phyloP scores from a whole-genome alignment of 2,888 invertebrate species.

The Lasius platythorax region DNA sequence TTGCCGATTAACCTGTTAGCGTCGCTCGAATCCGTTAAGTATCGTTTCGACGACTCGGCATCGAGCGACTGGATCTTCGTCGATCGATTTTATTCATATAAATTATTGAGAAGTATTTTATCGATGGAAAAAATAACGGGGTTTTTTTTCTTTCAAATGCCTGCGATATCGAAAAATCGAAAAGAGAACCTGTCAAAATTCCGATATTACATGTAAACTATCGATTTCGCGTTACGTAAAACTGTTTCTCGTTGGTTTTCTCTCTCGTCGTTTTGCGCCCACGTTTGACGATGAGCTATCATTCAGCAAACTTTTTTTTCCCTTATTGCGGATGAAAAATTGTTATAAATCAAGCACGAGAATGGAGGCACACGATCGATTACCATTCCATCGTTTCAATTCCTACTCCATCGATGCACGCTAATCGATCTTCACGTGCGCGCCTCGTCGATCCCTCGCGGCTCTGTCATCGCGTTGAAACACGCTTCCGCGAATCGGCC shows the following conservation, averaged over 20 bases:
- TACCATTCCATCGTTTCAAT: constrained; percentile 23
- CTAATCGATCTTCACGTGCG: constrained; percentile 46
- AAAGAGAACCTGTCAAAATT: background rate
- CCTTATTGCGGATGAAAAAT: constrained; percentile 35
- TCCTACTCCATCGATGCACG: constrained; percentile 21
- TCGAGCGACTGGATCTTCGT: constrained; percentile 1
- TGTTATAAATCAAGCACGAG: constrained; percentile 31
- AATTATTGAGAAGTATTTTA: too few species aligned
- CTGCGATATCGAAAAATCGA: background rate
- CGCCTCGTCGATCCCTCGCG: constrained; percentile 35
- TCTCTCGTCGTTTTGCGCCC: constrained; percentile 30
- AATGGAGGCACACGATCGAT: constrained; percentile 31
- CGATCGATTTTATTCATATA: background rate
- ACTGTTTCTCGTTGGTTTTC: constrained; percentile 26
- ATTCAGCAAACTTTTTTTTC: background rate
- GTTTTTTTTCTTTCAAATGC: background rate
- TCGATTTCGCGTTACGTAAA: constrained; percentile 9
- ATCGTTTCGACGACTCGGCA: constrained; percentile 25
- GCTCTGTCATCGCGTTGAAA: constrained; percentile 39
- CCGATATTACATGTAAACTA: background rate
- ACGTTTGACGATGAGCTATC: constrained; percentile 20
- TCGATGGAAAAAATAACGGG: too few species aligned
- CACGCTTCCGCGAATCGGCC: constrained; percentile 38
- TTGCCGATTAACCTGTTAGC: constrained; percentile 53
- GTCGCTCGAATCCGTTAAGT: background rate